Evolutionary conservation across 2,113 vertebrate species (phyloP).

Genomic region (Tenrec ecaudatus): DNA sequence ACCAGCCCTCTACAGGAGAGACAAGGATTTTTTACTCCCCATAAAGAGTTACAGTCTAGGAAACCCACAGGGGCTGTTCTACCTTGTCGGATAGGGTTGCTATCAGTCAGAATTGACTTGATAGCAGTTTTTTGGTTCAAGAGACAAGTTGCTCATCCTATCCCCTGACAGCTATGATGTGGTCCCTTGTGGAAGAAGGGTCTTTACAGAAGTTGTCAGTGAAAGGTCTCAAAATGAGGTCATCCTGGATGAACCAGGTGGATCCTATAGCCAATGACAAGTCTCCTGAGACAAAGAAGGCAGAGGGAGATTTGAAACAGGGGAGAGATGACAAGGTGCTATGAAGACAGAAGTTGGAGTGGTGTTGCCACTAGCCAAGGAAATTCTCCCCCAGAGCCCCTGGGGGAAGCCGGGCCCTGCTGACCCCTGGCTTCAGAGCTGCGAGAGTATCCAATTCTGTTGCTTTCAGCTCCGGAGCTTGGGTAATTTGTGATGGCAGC

Average conservation of each 20-base stretch:
- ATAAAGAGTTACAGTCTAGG: too few relatives aligned
- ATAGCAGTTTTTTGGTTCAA: too few relatives aligned
- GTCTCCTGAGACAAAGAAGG: neutral
- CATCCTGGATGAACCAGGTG: too few relatives aligned
- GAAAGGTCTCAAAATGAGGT: too few relatives aligned
- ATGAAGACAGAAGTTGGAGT: neutral
- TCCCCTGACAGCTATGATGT: neutral
- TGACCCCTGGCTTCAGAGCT: fast-evolving
- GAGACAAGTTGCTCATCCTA: neutral
- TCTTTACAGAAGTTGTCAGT: neutral
- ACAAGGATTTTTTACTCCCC: too few relatives aligned
- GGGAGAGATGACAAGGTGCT: fast-evolving
- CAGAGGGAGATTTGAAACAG: neutral
- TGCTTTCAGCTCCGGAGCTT: neutral
- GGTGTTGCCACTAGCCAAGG: neutral
- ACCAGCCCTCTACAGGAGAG: too few relatives aligned
- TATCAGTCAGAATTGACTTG: too few relatives aligned
- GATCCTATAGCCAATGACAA: neutral
- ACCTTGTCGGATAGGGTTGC: too few relatives aligned
- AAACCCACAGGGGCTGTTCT: too few relatives aligned
- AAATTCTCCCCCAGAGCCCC: neutral
- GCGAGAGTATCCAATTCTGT: neutral
- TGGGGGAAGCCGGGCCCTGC: neutral
- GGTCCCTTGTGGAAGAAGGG: neutral
- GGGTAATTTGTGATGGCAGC: neutral